Evolutionary conservation across 30 jellyfish, hydroid and myxozoan species (phyloP).

Genomic region (Phacellophora camtschatica): DNA sequence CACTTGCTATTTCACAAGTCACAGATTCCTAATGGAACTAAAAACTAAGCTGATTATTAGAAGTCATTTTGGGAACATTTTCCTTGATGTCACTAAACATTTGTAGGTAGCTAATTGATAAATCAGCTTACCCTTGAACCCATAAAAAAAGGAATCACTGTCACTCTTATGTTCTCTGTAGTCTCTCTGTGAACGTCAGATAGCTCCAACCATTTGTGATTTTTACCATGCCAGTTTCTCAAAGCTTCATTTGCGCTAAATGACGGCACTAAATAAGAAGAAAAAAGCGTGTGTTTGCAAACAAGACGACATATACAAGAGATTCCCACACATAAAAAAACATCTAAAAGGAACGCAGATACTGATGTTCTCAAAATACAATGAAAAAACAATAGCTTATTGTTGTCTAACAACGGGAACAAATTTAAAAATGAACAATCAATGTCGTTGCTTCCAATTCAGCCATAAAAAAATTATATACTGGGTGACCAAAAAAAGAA

Average conservation of each 20-base stretch:
- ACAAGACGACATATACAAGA: background rate
- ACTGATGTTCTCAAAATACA: background rate
- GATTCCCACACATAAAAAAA: background rate
- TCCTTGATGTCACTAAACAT: no score
- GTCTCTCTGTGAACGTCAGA: constrained; percentile 98
- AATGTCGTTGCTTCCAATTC: no score
- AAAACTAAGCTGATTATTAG: no score
- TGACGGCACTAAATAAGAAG: constrained; percentile 68
- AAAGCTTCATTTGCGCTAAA: constrained; percentile 85
- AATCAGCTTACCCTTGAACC: constrained; percentile 97
- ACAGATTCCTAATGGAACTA: no score
- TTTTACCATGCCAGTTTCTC: constrained; percentile 96
- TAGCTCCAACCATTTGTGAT: constrained; percentile 91
- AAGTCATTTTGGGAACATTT: no score
- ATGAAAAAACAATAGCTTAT: background rate
- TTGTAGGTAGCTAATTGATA: no score
- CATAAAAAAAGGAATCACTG: constrained; percentile 95
- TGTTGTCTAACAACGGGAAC: background rate
- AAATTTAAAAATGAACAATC: no score
- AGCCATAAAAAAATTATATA: no score
- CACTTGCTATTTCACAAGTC: no score
- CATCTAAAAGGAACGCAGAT: background rate
- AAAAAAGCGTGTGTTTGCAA: background rate
- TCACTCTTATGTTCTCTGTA: constrained; percentile 89
- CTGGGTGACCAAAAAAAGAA: no score